Base-by-base conservation (phyloP, 2,888 invertebrate species). In the Ectemnius continuus region DNA sequence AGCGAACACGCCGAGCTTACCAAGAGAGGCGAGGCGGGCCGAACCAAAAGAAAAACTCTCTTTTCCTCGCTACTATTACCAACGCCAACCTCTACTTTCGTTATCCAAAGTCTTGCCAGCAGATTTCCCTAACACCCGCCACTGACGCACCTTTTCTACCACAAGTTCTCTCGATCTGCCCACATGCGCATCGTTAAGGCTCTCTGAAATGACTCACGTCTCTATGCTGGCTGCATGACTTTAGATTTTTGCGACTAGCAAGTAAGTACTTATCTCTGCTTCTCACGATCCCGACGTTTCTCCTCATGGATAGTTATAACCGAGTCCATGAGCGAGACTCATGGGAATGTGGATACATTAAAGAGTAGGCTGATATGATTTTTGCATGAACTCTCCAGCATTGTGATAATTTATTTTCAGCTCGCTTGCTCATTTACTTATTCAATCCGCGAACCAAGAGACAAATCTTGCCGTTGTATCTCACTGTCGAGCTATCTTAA, bases 1-100 rank as follows among this genome's bases (percentile, higher is more conserved):
- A 92, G 92, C 92, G 89, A 88, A 87, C 87, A 79, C 72, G 75
- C 8, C 36, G 83, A 81, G 80, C 81, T 76, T 77, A 74, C 79
- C 80, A 83, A 82, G 78, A 78, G 78, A 82, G 81, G 83, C 36
- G 36, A n/a, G n/a, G n/a, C n/a, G n/a, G n/a, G 36, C 4, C 36
- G 6, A 36, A 11, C 8, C 82, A 84, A 87, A 87, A 88, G 88
- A 87, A 89, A 89, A 88, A 88, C 86, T 87, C 85, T 88, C 83
- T 80, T 87, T 88, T 86, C 84, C 87, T 86, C 85, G 70, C 79
- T 80, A 83, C 67, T 87, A 87, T 87, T 87, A 87, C 87, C 88
- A 78, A 78, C 85, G 85, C 87, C 86, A 86, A 85, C 84, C n/a
- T 82, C 79, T 74, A 77, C 76, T 75, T 83, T 83, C 86, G 85